Evolutionary conservation across 2,888 invertebrate species (phyloP), one percentile per base, ranked within the genome.

Genomic region (Apodemia mormo): DNA sequence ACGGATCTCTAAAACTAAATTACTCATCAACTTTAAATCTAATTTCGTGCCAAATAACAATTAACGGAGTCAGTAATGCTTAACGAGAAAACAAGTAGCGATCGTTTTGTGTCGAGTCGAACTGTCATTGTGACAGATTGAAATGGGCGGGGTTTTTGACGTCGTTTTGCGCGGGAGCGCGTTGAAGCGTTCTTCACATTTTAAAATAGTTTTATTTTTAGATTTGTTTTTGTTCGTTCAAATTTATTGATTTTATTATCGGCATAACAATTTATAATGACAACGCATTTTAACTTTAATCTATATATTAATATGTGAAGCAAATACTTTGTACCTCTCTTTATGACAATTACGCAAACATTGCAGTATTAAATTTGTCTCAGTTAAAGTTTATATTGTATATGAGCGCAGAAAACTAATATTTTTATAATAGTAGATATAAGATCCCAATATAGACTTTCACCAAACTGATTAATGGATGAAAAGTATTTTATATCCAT

Each of bases 41-140:
- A 86, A 88, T 73, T 73, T 71, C 66, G 85, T 81, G 82, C 83
- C 82, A 83, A 82, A 86, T 89, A 82, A 87, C 88, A 90, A 91
- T 92, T 92, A 92, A 87, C 87, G 71, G 81, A 89, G 83, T 86
- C 87, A 85, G 87, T 83, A 86, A 82, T 80, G 86, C 88, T 73
- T 87, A 87, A 87, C 90, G 85, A 84, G 82, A 77, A 71, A 73
- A 73, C 69, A 71, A 70, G 70, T 66, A 71, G 70, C 71, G 69
- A 68, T 68, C 74, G 73, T 74, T 72, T 74, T 70, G 67, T 71
- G 69, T 71, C 76, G 77, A 75, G 76, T 77, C 76, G 74, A 76
- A 75, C 80, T 81, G 84, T 86, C 87, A 83, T 70, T 74, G 80
- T 86, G 87, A 88, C 83, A 75, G 81, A 88, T 87, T 76, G 80